Evolutionary conservation across 2,797 vertebrate genomes (phyloP).

Genomic region (Halcyon smyrnensis): DNA sequence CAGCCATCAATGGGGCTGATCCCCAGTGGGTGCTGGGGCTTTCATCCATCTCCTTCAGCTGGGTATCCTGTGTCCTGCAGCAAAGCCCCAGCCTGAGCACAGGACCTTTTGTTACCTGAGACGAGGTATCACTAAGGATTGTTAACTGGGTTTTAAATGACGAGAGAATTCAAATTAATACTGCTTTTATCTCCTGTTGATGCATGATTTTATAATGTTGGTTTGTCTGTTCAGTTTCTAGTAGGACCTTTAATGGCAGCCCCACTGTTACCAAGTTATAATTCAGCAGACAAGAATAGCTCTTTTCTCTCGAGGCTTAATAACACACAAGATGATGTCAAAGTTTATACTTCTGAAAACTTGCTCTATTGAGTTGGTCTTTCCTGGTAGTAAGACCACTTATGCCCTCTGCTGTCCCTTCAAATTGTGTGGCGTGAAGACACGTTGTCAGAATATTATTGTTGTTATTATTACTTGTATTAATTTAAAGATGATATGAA

Average conservation of each 20-base stretch:
- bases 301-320: not conserved
- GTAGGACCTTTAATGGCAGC: not conserved
- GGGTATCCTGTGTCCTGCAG: not conserved
- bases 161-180: not conserved
- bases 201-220: not conserved
- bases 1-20: not conserved
- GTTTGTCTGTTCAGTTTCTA: not conserved
- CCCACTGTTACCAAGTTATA: not conserved
- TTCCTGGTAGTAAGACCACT: slow-evolving; percentile 38
- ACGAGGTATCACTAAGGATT: not conserved
- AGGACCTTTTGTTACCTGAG: not conserved
- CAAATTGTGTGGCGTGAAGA: not conserved
- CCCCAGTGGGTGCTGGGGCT: not conserved
- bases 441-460: not conserved
- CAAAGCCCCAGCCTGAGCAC: not conserved
- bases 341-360: not conserved
- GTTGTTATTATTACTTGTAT: not conserved
- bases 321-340: not conserved
- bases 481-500: not conserved
- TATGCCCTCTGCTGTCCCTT: slow-evolving; percentile 70
- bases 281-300: not conserved
- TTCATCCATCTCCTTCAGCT: not conserved
- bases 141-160: not conserved
- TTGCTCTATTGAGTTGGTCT: not conserved
- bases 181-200: not conserved